These are phyloP conservation scores for Nebria ingens DNA, from an alignment of 1,140 invertebrate species.

Conservation along the genomic window DNA sequence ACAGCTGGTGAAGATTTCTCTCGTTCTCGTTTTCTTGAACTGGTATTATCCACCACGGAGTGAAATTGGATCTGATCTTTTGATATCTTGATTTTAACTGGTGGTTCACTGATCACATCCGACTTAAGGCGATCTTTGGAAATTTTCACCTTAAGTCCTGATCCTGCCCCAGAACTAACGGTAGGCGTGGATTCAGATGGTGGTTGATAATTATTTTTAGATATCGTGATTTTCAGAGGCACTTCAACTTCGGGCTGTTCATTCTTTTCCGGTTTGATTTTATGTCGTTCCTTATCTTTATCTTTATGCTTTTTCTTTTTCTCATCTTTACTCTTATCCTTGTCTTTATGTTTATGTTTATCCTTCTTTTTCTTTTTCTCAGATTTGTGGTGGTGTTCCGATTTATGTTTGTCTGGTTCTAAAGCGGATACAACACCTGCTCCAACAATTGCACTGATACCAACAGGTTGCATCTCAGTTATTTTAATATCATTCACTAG, in stretches of 20 bases:
- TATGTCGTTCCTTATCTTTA: slow-evolving; percentile 44
- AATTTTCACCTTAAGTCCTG: slow-evolving; percentile 51
- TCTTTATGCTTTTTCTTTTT: slow-evolving; percentile 54
- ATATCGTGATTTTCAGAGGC: slow-evolving; percentile 54
- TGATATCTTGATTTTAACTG: slow-evolving; percentile 44
- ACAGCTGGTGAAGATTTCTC: slow-evolving; percentile 20
- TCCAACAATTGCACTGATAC: slow-evolving; percentile 11
- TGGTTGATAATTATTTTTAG: slow-evolving; percentile 47
- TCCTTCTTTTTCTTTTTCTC: slow-evolving; percentile 55
- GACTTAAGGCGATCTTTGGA: slow-evolving; percentile 46
- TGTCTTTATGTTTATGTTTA: slow-evolving; percentile 55
- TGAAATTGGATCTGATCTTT: slow-evolving; percentile 34
- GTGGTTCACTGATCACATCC: slow-evolving; percentile 26
- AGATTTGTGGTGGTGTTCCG: slow-evolving; percentile 38
- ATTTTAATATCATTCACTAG: slow-evolving; percentile 19
- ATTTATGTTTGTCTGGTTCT: neutral
- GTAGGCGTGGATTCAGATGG: slow-evolving; percentile 13
- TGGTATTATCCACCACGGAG: slow-evolving; percentile 14
- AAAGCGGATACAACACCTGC: neutral
- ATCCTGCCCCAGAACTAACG: slow-evolving; percentile 24
- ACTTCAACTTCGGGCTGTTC: slow-evolving; percentile 38
- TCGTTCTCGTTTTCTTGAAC: slow-evolving; percentile 26
- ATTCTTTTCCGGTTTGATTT: slow-evolving; percentile 44
- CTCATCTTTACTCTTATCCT: slow-evolving; percentile 37
- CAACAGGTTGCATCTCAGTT: neutral